A percentile compares a stretch with the other conserved stretches of the same genome.
These are phyloP conservation scores for Drosophila glabriapex DNA, from an alignment of 2,888 invertebrate species.

Conservation along the genomic window DNA sequence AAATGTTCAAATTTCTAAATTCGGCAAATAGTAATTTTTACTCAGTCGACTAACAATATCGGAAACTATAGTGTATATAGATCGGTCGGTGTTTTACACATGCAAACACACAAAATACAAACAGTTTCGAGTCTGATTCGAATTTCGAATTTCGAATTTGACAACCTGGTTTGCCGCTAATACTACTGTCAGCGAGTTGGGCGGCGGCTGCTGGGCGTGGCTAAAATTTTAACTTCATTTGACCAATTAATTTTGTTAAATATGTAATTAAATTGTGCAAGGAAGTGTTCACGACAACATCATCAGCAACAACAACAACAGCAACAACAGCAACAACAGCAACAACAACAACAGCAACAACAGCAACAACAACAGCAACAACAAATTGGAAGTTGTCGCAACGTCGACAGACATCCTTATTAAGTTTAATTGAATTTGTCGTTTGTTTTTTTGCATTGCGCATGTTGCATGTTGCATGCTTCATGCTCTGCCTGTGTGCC, in stretches of 20 bases:
- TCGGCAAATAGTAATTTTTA: neutral
- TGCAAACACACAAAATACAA: neutral
- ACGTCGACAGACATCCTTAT: conserved; percentile 68
- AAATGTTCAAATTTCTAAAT: neutral
- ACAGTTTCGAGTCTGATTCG: neutral
- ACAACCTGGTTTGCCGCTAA: neutral
- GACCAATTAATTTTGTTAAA: conserved; percentile 75
- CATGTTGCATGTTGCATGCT: conserved; percentile 44
- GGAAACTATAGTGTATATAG: neutral
- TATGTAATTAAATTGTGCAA: conserved; percentile 68
- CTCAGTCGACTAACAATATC: neutral
- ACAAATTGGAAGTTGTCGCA: conserved; percentile 23
- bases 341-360: neutral
- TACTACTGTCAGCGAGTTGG: neutral
- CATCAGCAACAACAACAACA: conserved; percentile 12
- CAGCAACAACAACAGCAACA: conserved; percentile 26
- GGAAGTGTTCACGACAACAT: conserved; percentile 51
- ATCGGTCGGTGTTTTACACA: neutral
- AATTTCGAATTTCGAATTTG: neutral
- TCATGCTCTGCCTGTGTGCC: conserved; percentile 33
- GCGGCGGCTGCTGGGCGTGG: neutral
- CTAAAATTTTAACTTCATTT: conserved; percentile 47
- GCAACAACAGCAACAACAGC: neutral
- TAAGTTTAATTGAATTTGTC: conserved; percentile 76
- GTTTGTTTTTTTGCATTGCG: conserved; percentile 57